phyloP scores from a whole-genome alignment of 2,888 invertebrate species.

The Ectobius pallidus region DNA sequence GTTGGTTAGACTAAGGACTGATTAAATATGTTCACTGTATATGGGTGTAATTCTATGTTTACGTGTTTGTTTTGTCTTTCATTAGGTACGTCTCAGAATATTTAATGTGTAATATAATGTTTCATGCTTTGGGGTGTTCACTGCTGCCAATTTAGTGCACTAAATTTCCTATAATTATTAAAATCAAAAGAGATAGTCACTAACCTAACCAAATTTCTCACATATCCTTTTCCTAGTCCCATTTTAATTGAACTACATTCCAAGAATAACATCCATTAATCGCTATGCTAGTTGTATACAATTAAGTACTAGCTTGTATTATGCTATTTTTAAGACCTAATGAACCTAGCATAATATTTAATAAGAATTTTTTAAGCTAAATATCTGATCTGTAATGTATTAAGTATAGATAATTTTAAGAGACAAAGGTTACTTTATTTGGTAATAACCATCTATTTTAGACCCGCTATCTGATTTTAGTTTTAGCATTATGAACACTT shows the following conservation, averaged over 20 bases:
- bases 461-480: background rate
- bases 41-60: constrained; percentile 29
- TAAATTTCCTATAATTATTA: constrained; percentile 32
- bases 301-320: constrained; percentile 27
- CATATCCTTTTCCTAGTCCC: background rate
- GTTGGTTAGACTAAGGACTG: constrained; percentile 1
- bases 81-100: constrained; percentile 43
- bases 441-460: background rate
- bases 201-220: constrained; percentile 25
- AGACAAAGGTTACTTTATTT: constrained; percentile 13
- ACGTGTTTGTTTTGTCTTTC: constrained; percentile 45
- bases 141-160: constrained; percentile 46
- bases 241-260: constrained; percentile 17
- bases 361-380: constrained; percentile 7
- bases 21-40: background rate
- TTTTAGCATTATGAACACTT: constrained; percentile 4
- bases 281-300: constrained; percentile 30
- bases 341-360: constrained; percentile 14
- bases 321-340: constrained; percentile 23
- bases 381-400: background rate
- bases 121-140: constrained; percentile 47
- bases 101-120: constrained; percentile 42
- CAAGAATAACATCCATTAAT: constrained; percentile 23
- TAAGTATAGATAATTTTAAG: constrained; percentile 21
- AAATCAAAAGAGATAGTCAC: constrained; percentile 24